phyloP scores from a whole-genome alignment of 2,888 invertebrate genomes.

The Flabesymbios commensalis region DNA sequence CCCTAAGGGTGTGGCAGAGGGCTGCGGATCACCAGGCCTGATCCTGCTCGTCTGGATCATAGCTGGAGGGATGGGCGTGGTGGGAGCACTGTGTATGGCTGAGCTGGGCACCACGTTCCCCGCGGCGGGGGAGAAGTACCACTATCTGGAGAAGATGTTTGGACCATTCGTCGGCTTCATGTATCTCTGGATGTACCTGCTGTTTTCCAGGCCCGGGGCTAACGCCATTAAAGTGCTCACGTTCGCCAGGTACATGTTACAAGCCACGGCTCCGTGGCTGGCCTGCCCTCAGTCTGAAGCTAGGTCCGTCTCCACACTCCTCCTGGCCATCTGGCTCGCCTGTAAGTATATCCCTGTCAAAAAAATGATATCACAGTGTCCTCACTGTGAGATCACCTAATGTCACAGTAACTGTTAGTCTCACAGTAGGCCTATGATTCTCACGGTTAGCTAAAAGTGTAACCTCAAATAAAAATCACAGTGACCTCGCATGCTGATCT shows the following conservation, averaged over 20 bases:
- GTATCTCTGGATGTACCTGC: slow-evolving; percentile 56
- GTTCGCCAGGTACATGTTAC: slow-evolving; percentile 54
- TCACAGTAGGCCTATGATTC: too few species aligned
- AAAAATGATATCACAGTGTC: too few species aligned
- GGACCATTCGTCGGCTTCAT: slow-evolving; percentile 56
- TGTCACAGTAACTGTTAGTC: too few species aligned
- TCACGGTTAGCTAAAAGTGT: too few species aligned
- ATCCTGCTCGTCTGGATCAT: slow-evolving; percentile 87
- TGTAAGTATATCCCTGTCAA: too few species aligned
- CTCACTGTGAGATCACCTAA: too few species aligned
- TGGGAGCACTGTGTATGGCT: slow-evolving; percentile 88
- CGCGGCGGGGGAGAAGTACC: slow-evolving; percentile 62
- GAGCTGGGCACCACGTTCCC: slow-evolving; percentile 86
- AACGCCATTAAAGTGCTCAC: slow-evolving; percentile 53
- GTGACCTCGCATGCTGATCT: too few species aligned
- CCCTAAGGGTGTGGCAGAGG: slow-evolving; percentile 19
- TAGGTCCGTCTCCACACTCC: too few species aligned
- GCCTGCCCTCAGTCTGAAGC: too few species aligned
- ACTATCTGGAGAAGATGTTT: slow-evolving; percentile 63
- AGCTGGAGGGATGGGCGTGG: slow-evolving; percentile 75
- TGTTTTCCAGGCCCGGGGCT: slow-evolving; percentile 52
- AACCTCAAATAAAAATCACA: too few species aligned
- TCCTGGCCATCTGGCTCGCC: too few species aligned
- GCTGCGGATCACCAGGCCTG: slow-evolving; percentile 71
- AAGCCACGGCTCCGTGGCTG: too few species aligned